Evolutionary conservation across 2,113 vertebrate genomes (phyloP), one percentile per base, ranked within the genome.

Genomic region (Psettodes erumei): DNA sequence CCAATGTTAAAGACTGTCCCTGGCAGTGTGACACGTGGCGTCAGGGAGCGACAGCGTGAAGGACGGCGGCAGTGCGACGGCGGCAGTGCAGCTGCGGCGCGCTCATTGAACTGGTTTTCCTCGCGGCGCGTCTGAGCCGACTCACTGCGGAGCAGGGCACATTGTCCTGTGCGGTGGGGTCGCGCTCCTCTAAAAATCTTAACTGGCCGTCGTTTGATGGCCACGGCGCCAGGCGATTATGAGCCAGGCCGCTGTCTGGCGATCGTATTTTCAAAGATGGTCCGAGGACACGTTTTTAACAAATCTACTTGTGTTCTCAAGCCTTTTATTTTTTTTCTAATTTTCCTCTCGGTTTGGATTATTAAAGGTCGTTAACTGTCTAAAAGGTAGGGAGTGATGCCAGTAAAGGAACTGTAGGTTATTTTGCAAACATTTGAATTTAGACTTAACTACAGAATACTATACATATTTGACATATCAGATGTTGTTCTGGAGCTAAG

Each of bases 161-260:
- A 93, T 91, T 93, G 90, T 93, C 93, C 83, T 92, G 88, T 80
- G 65, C 50, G 64, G 83, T 63, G 83, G n/a, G 79, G 89, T 80
- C 60, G 55, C 75, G 50, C 75, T 54, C 81, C 72, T 86, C 75
- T 82, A 69, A 83, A 83, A 80, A n/a, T n/a, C n/a, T n/a, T n/a
- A n/a, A 78, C 67, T 55, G 87, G 86, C 53, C 28, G 45, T 82
- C 71, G 71, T 79, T 71, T 77, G 43, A 84, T 66, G 73, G 55
- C 68, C 77, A 75, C 69, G 62, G 75, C 64, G 23, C 51, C 68
- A 62, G 47, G 83, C 60, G 69, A 63, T 73, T 70, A 18, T 27
- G 51, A 75, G 67, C 69, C 56, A 71, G 27, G 60, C 58, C 56
- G 64, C 72, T 71, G 76, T 78, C 82, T 72, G 61, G 53, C 77